Evolutionary conservation across 2,113 vertebrate genomes (phyloP).

Genomic region (Rhinoderma darwinii): DNA sequence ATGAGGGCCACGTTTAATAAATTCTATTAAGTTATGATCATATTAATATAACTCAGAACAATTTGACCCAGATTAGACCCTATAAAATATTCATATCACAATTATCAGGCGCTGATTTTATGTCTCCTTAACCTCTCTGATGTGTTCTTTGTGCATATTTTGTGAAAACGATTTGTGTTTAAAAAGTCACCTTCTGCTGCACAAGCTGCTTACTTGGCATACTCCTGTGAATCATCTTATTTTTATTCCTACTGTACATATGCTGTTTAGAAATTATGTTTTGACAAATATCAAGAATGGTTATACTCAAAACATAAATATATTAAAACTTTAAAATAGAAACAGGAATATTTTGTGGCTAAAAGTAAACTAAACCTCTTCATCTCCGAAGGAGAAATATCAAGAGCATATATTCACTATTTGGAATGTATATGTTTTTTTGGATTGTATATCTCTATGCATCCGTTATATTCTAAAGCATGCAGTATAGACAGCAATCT

Average conservation of each 20-base stretch:
- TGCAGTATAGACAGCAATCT: no score
- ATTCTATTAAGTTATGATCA: no score
- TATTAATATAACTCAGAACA: not conserved
- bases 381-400: no score
- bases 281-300: constrained; percentile 39
- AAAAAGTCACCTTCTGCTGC: constrained; percentile 49
- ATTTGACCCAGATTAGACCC: not conserved
- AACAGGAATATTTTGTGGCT: not conserved
- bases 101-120: not conserved
- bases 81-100: not conserved
- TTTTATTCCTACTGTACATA: constrained; percentile 28
- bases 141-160: constrained; percentile 20
- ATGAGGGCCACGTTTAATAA: no score
- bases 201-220: constrained; percentile 47
- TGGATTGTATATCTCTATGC: no score
- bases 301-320: constrained; percentile 24
- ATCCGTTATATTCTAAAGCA: no score
- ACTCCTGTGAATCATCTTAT: constrained; percentile 6
- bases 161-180: constrained; percentile 21
- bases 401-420: not conserved
- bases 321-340: not conserved
- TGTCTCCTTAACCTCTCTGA: constrained; percentile 13
- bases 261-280: constrained; percentile 44
- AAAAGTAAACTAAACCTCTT: not conserved
- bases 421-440: not conserved